Percentiles rank a stretch among this genome's conserved stretches.
Evolutionary conservation across 2,888 invertebrate species (phyloP).

Genomic region (Drosophila borealis): DNA sequence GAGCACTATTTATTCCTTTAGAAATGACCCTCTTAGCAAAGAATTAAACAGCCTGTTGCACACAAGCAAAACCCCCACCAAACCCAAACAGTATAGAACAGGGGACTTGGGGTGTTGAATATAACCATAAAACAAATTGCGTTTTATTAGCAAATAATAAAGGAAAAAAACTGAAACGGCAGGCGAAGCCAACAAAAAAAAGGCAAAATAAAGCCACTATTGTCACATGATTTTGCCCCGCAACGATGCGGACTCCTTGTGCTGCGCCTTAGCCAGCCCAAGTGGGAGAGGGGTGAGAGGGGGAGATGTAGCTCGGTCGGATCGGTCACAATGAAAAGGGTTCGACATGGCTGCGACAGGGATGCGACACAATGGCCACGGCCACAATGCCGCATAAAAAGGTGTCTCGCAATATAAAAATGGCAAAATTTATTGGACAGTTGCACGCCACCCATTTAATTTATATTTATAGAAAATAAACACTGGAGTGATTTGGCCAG

Average conservation of each 20-base stretch:
- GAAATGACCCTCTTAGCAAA: not conserved
- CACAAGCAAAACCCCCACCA: not conserved
- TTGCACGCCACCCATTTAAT: conserved; percentile 82
- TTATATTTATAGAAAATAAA: conserved; percentile 79
- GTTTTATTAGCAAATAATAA: conserved; percentile 69
- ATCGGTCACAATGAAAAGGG: conserved; percentile 73
- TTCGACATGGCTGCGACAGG: conserved; percentile 68
- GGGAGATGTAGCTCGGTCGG: conserved; percentile 6
- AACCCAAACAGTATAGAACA: not conserved
- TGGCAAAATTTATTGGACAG: conserved; percentile 82
- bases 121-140: conserved; percentile 70
- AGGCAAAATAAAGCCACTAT: conserved; percentile 67
- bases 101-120: conserved; percentile 9
- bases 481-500: conserved; percentile 55
- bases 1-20: not conserved
- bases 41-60: conserved; percentile 34
- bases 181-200: conserved; percentile 24
- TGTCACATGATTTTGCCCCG: conserved; percentile 67
- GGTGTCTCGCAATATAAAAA: conserved; percentile 75
- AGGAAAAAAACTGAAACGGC: conserved; percentile 20
- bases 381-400: conserved; percentile 66
- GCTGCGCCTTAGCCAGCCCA: conserved; percentile 14
- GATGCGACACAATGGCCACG: conserved; percentile 62
- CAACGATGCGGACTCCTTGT: conserved; percentile 21
- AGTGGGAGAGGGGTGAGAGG: not conserved